Evolutionary conservation across 1,140 invertebrate genomes (phyloP).

Genomic region (Hestina assimilis): DNA sequence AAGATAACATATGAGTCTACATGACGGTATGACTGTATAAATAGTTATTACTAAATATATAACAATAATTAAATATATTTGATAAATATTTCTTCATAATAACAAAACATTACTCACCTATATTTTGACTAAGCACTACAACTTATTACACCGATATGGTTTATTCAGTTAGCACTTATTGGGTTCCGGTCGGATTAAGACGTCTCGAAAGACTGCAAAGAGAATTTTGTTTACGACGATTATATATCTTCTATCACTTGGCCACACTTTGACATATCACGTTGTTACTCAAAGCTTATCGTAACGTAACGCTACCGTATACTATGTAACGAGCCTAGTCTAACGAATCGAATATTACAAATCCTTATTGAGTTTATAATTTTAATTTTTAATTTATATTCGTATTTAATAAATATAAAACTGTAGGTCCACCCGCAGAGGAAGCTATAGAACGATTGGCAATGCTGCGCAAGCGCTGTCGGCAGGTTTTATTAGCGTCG

Average conservation of each 20-base stretch:
- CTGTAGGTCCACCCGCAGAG: background rate
- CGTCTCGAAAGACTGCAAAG: constrained; percentile 30
- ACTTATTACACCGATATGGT: constrained; percentile 28
- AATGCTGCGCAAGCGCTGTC: background rate
- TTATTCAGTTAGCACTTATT: constrained; percentile 30
- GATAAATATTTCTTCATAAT: too few species aligned
- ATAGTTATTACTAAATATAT: too few species aligned
- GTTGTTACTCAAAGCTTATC: background rate
- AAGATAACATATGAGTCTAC: too few species aligned
- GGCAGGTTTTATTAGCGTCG: background rate
- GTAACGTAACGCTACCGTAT: constrained; percentile 3
- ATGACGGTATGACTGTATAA: too few species aligned
- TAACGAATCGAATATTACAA: too few species aligned
- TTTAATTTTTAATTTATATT: background rate
- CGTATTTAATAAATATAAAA: background rate
- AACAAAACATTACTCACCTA: constrained; percentile 21
- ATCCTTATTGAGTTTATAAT: too few species aligned
- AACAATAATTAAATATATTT: too few species aligned
- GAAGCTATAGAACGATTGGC: constrained; percentile 1
- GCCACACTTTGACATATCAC: constrained; percentile 4
- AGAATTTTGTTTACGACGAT: constrained; percentile 25
- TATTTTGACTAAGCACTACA: background rate
- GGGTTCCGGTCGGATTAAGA: constrained; percentile 25
- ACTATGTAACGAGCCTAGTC: background rate
- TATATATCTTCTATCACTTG: constrained; percentile 25